These are phyloP conservation scores for Sinocyclocheilus grahami DNA, from an alignment of 2,113 vertebrate species.

Conservation along the genomic window DNA sequence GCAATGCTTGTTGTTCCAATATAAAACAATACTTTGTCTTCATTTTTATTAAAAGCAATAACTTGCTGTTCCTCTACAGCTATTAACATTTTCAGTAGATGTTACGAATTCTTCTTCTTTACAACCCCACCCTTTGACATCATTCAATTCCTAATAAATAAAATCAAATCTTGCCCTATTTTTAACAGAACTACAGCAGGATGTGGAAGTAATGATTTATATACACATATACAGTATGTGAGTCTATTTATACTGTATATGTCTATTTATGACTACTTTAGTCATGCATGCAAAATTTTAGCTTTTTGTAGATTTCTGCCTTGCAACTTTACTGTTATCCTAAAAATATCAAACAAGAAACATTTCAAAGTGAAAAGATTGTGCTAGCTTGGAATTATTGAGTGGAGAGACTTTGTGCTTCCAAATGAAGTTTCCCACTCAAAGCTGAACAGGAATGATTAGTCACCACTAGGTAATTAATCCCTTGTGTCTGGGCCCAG, in stretches of 20 bases:
- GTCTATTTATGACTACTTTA: neutral
- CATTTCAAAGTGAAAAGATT: slow-evolving; percentile 13
- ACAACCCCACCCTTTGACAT: neutral
- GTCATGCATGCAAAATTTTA: neutral
- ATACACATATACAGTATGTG: neutral
- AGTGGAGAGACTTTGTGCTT: neutral
- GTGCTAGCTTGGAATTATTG: neutral
- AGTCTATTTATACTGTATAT: neutral
- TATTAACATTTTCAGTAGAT: neutral
- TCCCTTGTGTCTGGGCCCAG: slow-evolving; percentile 55
- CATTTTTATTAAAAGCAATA: neutral
- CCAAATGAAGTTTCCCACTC: slow-evolving; percentile 18
- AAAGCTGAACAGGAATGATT: slow-evolving; percentile 56
- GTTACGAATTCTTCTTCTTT: neutral
- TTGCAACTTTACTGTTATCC: neutral
- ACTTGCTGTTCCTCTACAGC: neutral
- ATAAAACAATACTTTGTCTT: neutral
- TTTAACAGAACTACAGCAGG: neutral
- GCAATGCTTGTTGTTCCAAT: neutral
- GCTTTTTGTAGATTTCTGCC: neutral
- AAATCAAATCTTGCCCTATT: neutral
- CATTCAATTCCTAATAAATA: neutral
- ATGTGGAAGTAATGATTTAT: neutral
- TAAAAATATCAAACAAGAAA: neutral
- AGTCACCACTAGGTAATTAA: slow-evolving; percentile 68